Base-by-base conservation (phyloP, 37 sponge, comb jelly and placozoan genomes). In the Cliona cf. orientalis region DNA sequence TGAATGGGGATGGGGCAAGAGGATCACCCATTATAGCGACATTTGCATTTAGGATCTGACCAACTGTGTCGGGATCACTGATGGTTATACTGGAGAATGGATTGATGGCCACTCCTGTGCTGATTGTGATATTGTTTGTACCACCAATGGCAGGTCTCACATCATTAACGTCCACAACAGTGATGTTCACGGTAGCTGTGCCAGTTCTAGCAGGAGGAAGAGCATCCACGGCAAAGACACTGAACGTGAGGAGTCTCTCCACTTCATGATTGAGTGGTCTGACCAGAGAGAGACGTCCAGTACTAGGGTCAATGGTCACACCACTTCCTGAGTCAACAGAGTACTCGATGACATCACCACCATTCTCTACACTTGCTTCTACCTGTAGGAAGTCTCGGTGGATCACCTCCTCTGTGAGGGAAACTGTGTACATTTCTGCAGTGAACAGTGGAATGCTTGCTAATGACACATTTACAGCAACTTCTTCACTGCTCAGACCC, bases 191-290 rank as follows among this genome's bases (percentile, higher is more conserved):
- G 34, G 76, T 76, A 37, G 94, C 73, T 62, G 91, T 93, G 28
- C 83, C 94, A 21, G 87, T 89, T 1, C 90, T 68, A 28, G 91
- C 80, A 31, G 90, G 87, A 21, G 87, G 86, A 49, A 82, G 78
- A n/a, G 46, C 69, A 68, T 89, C 94, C 33, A 84, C 43, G 23
- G 93, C 93, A 76, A 66, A 88, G 71, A 92, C 93, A 3, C 81
- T 72, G 61, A 92, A 80, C 0, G 36, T 26, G 14, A 81, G 22
- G 3, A 46, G 7, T 1, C 74, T n/a, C 12, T 56, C 73, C 19
- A 9, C 42, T 42, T 92, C 93, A 40, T 66, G 35, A 40, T 92
- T 86, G 39, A 92, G 66, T 29, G 71, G 49, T 9, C 33, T 45
- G 17, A 29, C 33, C 23, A 92, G 73, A 66, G 79, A 84, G 3